Evolutionary conservation across 2,797 vertebrate species (phyloP).

Genomic region (Argyrosomus regius): DNA sequence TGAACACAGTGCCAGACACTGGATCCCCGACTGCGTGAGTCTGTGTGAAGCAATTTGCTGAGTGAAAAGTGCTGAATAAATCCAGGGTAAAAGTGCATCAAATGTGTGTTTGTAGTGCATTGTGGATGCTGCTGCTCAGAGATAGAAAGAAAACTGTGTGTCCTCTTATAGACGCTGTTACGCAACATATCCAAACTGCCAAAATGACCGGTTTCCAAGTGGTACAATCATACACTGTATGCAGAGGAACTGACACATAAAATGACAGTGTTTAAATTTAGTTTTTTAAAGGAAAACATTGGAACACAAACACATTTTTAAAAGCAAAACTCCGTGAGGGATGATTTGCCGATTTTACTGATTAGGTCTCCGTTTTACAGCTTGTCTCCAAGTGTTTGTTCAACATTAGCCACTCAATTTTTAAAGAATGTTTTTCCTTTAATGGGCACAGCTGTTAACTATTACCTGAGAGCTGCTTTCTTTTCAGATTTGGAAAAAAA

Average conservation of each 20-base stretch:
- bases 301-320: constrained; percentile 8
- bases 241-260: neutral
- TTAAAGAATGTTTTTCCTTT: constrained; percentile 45
- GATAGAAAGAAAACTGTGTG: constrained; percentile 31
- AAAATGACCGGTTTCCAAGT: constrained; percentile 24
- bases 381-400: constrained; percentile 52
- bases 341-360: constrained; percentile 30
- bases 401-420: constrained; percentile 54
- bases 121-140: constrained; percentile 38
- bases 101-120: constrained; percentile 55
- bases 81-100: constrained; percentile 54
- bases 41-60: constrained; percentile 75
- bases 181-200: neutral
- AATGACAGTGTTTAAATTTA: constrained; percentile 11
- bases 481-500: constrained; percentile 51
- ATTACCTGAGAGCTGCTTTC: constrained; percentile 72
- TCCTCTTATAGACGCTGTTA: constrained; percentile 5
- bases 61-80: constrained; percentile 72
- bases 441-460: constrained; percentile 72
- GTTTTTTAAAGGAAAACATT: constrained; percentile 3
- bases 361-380: constrained; percentile 36
- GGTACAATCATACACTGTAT: neutral
- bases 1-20: constrained; percentile 66
- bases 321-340: constrained; percentile 12
- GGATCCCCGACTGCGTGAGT: constrained; percentile 64